Evolutionary conservation across 1,140 invertebrate genomes (phyloP), one percentile per base, ranked within the genome.

Genomic region (Trachelipus rathkii): DNA sequence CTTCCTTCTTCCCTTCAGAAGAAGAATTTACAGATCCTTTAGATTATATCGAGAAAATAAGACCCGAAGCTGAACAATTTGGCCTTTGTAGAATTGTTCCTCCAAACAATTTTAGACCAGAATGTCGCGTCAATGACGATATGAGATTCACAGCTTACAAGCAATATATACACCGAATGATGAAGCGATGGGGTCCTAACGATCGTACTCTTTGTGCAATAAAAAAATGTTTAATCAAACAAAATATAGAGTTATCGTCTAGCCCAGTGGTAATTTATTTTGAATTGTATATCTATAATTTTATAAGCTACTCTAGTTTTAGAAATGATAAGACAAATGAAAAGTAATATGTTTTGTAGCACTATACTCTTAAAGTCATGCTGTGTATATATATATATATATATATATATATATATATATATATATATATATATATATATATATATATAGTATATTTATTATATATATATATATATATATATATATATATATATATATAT

Each of bases 21-120:
- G 91, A 92, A 82, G 93, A 96, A 84, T 96, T 96, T 82, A 89
- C 92, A 84, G 94, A 97, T 87, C 95, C 95, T 0, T 86, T 97
- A 1, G 90, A 92, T 79, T 98, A 94, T 82, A 94, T 97, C 78
- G 91, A 93, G 78, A 90, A 92, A 79, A 95, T 97, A 24, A 88
- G 90, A 72, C 87, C 89, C 0, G 86, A 90, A 76, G 94, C 93
- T 0, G 91, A 93, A 76, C 89, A 91, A 75, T 95, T 90, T 85
- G 95, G 95, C 0, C 90, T 97, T 78, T 96, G 94, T 83, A 89
- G 91, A 82, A 92, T 97, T 50, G 90, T 97, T 44, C 93, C 95
- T n/a, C 95, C 95, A 0, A 83, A 87, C 8, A 91, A 87, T 83
- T 97, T 96, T 83, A 93, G 90, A 87, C 92, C 94, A 0, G 92